Base-by-base conservation (phyloP, 53 echinoderm and acorn worm species). In the Stichopus horrens region DNA sequence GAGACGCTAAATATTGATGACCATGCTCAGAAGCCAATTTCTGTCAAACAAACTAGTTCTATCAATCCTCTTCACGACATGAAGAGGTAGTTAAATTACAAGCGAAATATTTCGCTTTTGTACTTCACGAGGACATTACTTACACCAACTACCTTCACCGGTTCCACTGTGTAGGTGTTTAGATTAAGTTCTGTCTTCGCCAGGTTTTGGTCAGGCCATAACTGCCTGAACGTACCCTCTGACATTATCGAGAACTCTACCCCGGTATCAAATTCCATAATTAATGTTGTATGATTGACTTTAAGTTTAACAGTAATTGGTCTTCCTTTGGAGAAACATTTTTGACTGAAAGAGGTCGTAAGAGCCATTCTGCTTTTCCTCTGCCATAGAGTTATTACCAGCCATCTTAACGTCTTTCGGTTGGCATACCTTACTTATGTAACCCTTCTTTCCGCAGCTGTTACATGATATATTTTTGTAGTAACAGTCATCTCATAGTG, bases 361-460 rank as follows among this genome's bases (percentile, higher is more conserved):
- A 59, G 13, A 9, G 8, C 13, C 60, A 8, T 59, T 74, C 22
- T 88, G 80, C 20, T 91, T 88, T 13, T 79, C 52, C 3, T 80
- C 80, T 8, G 65, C 79, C 8, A 59, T 60, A 81, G 74, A 54
- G 58, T 75, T n/a, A 8, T 75, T 23, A 75, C 8, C 23, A 5
- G 6, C 9, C 13, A 5, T 6, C 54, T 81, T 81, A 11, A 16
- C 54, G 18, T 13, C 56, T 11, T 54, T 55, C 9, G 81, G 55
- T 19, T 57, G 54, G 19, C 92, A 92, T 52, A 89, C 86, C 63
- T 59, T 55, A 4, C 37, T 75, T 9, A 84, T 89, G 68, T 92
- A 86, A 5, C 92, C 92, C 4, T 54, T 81, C 89, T 92, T 92
- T 8, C 59, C 57, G 65, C 92, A 91, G 8, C 85, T 77, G 58